A percentile compares a stretch with the other conserved stretches of the same genome.
These are phyloP conservation scores for Ashinkailepas kermadecensis DNA, from an alignment of 2,888 invertebrate species.

Conservation along the genomic window DNA sequence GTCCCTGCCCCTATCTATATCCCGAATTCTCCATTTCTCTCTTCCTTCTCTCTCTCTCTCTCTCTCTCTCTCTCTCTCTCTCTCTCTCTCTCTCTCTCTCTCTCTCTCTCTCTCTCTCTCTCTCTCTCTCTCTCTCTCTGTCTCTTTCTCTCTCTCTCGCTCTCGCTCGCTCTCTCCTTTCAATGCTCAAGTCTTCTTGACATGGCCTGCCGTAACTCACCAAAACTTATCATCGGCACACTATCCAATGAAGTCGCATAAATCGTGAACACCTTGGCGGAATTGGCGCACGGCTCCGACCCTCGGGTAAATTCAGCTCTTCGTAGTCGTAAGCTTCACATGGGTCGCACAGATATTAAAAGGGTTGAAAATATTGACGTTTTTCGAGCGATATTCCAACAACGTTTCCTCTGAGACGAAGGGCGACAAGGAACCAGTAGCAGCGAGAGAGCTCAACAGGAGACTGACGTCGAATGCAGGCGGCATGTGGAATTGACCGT, in stretches of 20 bases:
- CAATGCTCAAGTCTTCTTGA: no score
- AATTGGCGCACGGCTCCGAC: background rate
- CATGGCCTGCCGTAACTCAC: background rate
- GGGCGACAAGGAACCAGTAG: no score
- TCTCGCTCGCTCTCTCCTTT: background rate
- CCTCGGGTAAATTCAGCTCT: background rate
- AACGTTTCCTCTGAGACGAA: no score
- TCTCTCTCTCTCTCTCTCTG: background rate
- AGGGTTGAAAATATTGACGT: background rate
- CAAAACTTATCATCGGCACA: background rate
- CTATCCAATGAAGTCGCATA: background rate
- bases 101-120: background rate
- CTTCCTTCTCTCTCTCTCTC: background rate
- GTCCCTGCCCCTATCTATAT: no score
- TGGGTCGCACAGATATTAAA: background rate
- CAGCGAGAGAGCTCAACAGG: no score
- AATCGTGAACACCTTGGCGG: background rate
- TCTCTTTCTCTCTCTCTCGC: background rate
- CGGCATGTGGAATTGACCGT: no score
- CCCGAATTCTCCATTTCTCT: no score
- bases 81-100: background rate
- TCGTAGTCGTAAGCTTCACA: background rate
- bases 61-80: background rate
- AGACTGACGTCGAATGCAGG: no score
- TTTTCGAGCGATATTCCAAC: background rate